These are phyloP conservation scores for Verasper variegatus DNA, from an alignment of 2,113 vertebrate genomes.

Conservation along the genomic window DNA sequence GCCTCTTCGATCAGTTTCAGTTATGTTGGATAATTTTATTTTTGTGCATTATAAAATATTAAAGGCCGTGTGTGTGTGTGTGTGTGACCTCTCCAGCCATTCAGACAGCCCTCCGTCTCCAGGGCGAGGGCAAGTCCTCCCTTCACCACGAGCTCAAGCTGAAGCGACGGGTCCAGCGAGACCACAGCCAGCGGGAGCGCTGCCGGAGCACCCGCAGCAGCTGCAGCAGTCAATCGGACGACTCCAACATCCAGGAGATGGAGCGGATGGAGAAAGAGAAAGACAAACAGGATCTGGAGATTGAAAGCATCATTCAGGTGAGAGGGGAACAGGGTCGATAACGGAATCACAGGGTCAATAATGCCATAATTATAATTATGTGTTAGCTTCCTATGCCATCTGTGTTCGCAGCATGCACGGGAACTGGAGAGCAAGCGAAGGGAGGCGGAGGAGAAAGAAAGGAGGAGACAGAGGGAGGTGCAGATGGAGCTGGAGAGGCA, in stretches of 20 bases:
- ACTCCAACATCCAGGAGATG: constrained; percentile 58
- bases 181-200: constrained; percentile 65
- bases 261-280: constrained; percentile 72
- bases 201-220: constrained; percentile 61
- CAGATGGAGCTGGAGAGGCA: constrained; percentile 82
- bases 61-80: not conserved
- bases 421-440: constrained; percentile 76
- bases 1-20: no score
- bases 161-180: constrained; percentile 76
- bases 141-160: constrained; percentile 80
- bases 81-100: constrained; percentile 63
- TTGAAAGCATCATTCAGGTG: constrained; percentile 83
- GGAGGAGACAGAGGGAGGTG: constrained; percentile 75
- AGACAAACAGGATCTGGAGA: constrained; percentile 78
- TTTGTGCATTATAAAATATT: no score
- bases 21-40: no score
- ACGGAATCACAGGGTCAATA: no score
- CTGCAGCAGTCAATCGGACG: constrained; percentile 75
- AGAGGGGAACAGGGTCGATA: not conserved
- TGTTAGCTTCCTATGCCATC: not conserved
- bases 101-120: constrained; percentile 79
- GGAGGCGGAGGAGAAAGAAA: constrained; percentile 75
- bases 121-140: constrained; percentile 73
- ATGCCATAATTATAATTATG: not conserved
- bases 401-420: constrained; percentile 72